These are phyloP conservation scores for Papilio glaucus DNA, from an alignment of 1,140 invertebrate species.

Conservation along the genomic window DNA sequence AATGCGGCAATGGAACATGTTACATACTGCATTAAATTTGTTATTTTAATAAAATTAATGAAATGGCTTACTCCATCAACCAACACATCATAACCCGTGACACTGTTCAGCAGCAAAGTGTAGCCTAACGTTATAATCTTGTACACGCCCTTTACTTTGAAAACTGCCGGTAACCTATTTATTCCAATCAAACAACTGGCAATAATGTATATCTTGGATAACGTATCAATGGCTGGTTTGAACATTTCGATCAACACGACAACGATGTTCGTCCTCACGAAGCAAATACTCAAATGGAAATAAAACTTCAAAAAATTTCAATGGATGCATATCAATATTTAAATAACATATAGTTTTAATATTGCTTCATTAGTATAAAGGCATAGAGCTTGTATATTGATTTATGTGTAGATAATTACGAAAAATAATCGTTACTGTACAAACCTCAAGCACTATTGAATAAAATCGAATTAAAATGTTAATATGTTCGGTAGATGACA, in stretches of 20 bases:
- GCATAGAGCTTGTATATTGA: background rate
- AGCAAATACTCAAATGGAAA: constrained; percentile 2
- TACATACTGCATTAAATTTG: constrained; percentile 37
- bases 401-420: background rate
- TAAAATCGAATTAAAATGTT: too few species aligned
- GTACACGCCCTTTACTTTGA: background rate
- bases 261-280: background rate
- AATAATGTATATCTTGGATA: constrained; percentile 26
- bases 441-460: background rate
- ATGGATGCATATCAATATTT: background rate
- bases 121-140: constrained; percentile 33
- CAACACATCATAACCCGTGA: constrained; percentile 20
- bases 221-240: background rate
- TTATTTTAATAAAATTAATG: constrained; percentile 3
- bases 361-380: background rate
- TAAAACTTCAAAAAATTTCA: background rate
- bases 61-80: background rate
- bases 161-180: constrained; percentile 4
- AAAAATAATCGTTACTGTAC: background rate
- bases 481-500: too few species aligned
- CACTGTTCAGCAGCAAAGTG: constrained; percentile 21
- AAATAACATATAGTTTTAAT: background rate
- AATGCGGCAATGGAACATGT: constrained; percentile 27
- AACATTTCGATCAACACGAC: background rate
- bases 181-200: background rate